Percentiles rank a stretch among this genome's conserved stretches.
Evolutionary conservation across 2,888 invertebrate genomes (phyloP).

Genomic region (Thymelicus acteon): DNA sequence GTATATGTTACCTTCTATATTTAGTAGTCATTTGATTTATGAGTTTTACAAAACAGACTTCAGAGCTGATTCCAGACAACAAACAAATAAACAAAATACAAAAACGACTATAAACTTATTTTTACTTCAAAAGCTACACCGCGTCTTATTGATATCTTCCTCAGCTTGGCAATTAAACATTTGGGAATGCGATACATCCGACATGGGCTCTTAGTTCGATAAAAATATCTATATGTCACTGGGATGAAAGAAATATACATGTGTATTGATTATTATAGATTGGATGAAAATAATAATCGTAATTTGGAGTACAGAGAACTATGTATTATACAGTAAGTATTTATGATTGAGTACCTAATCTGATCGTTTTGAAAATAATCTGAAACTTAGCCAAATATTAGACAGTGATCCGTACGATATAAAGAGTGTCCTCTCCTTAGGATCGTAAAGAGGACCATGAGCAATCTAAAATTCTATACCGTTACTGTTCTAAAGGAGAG

Average conservation of each 20-base stretch:
- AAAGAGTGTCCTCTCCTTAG: too few relatives aligned
- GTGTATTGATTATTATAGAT: background rate
- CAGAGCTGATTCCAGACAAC: background rate
- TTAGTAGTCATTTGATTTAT: background rate
- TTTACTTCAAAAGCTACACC: constrained; percentile 27
- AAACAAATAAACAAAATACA: constrained; percentile 17
- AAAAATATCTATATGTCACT: constrained; percentile 22
- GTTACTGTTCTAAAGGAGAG: too few relatives aligned
- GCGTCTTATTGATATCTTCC: constrained; percentile 35
- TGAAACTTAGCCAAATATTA: too few relatives aligned
- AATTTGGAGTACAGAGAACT: too few relatives aligned
- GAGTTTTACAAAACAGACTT: background rate
- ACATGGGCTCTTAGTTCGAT: constrained; percentile 26
- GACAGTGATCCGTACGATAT: too few relatives aligned
- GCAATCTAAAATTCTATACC: too few relatives aligned
- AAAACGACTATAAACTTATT: constrained; percentile 32
- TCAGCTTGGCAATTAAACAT: constrained; percentile 31
- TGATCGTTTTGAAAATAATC: too few relatives aligned
- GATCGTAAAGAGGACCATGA: too few relatives aligned
- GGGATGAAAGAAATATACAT: background rate
- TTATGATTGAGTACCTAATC: too few relatives aligned
- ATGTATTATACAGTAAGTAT: too few relatives aligned
- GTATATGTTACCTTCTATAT: too few relatives aligned
- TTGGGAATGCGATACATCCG: constrained; percentile 20
- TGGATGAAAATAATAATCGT: background rate